These are phyloP conservation scores for Amblyornis subalaris DNA, from an alignment of 2,113 vertebrate genomes.

Conservation along the genomic window DNA sequence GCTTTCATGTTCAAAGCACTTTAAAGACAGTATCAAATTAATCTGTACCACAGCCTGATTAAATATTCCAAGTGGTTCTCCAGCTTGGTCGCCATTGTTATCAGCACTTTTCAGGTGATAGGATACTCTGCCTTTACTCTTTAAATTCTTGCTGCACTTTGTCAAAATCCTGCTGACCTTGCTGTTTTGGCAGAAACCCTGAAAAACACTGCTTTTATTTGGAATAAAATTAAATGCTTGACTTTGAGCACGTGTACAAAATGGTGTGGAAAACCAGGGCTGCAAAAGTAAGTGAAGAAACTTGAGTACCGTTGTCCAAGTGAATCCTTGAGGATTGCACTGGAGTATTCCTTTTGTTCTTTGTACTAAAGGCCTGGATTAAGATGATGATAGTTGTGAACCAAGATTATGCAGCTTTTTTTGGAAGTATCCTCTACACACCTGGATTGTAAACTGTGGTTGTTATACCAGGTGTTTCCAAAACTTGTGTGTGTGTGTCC, in stretches of 20 bases:
- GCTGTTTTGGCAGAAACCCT: background rate
- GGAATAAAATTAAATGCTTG: background rate
- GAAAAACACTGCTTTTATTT: background rate
- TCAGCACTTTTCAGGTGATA: background rate
- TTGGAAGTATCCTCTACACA: background rate
- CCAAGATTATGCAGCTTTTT: background rate
- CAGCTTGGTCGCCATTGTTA: background rate
- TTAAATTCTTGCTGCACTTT: background rate
- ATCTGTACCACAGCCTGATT: background rate
- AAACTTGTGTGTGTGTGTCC: accelerated
- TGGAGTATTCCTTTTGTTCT: background rate
- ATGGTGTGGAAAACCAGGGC: background rate
- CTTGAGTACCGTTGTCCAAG: background rate
- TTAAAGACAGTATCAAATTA: background rate
- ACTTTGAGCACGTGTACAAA: background rate
- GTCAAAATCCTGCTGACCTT: background rate
- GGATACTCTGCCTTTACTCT: background rate
- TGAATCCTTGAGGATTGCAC: background rate
- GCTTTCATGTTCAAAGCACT: background rate
- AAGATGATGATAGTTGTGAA: background rate
- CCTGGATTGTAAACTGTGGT: background rate
- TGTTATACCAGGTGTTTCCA: background rate
- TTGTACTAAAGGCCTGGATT: background rate
- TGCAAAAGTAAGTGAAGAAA: background rate
- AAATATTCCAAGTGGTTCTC: background rate